Percentiles rank a stretch among this genome's conserved stretches.
Conservation (phyloP, 2,888 invertebrate genomes). For the Escarpia spicata region DNA sequence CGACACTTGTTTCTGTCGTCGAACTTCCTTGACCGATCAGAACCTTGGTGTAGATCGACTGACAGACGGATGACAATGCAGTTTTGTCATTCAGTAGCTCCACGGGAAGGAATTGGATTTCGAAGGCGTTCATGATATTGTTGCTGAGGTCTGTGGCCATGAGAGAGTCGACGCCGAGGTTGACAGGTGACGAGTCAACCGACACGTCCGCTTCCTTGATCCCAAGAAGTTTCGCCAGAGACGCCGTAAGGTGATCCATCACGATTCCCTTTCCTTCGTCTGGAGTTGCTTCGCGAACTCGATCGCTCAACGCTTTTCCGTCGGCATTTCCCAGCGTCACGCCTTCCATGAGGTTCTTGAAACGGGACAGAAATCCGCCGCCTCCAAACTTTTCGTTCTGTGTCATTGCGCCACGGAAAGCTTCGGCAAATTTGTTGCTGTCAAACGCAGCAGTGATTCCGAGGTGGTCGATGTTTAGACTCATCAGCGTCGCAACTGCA, state of each 20-base stretch:
- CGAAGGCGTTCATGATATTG: neutral
- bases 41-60: neutral
- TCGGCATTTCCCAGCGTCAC: neutral
- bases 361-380: neutral
- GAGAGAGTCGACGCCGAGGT: slow-evolving; percentile 10
- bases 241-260: neutral
- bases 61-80: neutral
- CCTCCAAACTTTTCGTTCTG: neutral
- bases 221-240: neutral
- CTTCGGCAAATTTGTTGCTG: neutral
- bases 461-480: neutral
- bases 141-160: slow-evolving; percentile 10
- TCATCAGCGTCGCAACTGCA: neutral
- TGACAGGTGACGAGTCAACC: neutral
- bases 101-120: neutral
- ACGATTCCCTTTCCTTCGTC: neutral
- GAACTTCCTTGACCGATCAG: neutral
- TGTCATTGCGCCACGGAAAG: neutral
- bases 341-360: neutral
- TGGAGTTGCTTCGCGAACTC: neutral
- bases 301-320: neutral
- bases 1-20: neutral
- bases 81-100: neutral
- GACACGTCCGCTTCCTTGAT: neutral
- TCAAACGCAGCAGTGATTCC: neutral